Conservation (phyloP, 2,888 invertebrate species). For the Erynnis tages region DNA sequence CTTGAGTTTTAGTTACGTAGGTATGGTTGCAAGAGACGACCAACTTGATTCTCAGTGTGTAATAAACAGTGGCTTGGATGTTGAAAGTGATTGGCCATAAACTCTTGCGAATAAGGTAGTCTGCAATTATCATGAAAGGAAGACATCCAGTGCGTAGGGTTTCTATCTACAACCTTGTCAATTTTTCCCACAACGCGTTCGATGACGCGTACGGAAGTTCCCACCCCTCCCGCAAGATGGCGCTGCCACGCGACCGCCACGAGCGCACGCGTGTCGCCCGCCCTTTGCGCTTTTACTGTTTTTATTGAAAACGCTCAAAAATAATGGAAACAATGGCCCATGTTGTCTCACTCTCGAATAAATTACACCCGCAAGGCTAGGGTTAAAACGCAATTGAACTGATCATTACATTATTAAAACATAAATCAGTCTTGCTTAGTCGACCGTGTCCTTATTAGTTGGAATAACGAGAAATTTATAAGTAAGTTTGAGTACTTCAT, state of each 20-base stretch:
- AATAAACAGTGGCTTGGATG: too few species aligned
- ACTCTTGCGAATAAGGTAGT: too few species aligned
- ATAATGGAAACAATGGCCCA: conserved; percentile 65
- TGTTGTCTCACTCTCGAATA: conserved; percentile 68
- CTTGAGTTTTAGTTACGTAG: too few species aligned
- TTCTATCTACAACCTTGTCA: too few species aligned
- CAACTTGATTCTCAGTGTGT: too few species aligned
- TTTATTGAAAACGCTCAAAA: conserved; percentile 76
- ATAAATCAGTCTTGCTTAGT: conserved; percentile 10
- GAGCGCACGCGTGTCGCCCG: conserved; percentile 51
- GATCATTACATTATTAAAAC: conserved; percentile 65
- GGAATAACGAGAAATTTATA: not conserved
- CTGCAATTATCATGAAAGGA: too few species aligned
- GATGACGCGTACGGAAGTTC: conserved; percentile 69
- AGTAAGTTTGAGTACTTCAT: not conserved
- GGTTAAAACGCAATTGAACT: conserved; percentile 78
- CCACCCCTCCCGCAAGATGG: conserved; percentile 72
- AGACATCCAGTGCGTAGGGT: too few species aligned
- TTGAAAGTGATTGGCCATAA: too few species aligned
- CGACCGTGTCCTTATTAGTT: not conserved
- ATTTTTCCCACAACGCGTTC: conserved; percentile 62
- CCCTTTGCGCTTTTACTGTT: conserved; percentile 62
- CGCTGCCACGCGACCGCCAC: conserved; percentile 52
- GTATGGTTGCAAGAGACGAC: too few species aligned
- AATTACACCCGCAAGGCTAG: conserved; percentile 65